Base-by-base conservation (phyloP, 2,113 vertebrate species). In the Polypterus senegalus region DNA sequence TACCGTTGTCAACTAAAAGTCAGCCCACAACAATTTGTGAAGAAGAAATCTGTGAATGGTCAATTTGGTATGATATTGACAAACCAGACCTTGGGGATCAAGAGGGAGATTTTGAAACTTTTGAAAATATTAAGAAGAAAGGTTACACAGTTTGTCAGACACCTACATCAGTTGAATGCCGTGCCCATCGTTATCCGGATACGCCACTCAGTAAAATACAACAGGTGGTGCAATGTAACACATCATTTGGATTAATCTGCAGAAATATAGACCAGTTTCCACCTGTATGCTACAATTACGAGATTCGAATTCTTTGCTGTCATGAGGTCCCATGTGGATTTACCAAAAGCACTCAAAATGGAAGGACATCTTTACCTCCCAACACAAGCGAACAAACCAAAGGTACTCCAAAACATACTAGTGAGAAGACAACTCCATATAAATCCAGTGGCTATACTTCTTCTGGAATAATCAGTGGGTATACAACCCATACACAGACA, bases 291-390 rank as follows among this genome's bases (percentile, higher is more conserved):
- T 58, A 73, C 9, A 75, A 88, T 44, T 88, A 85, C 0, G 63
- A 86, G 64, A 59, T 86, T 7, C 76, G 74, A 10, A 10, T 86
- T 3, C 63, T 46, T 1, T 88, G 86, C 59, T 88, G 86, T 5
- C 66, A 7, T 0, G 74, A 72, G 0, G 1, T 48, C 48, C 71
- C 84, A 4, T 88, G 85, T 27, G 10, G 9, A 9, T 5, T 9
- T 27, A 55, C 54, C 54, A 55, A 3, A 9, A 5, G 10, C 9
- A 27, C 4, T 27, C 54, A 2, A 5, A 10, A 6, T 5, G 43
- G 5, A 10, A 5, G 6, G 10, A 55, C 54, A 5, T 10, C 54
- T 10, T 27, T 5, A 6, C 5, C 5, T 5, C 43, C 54, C 54
- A 55, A 9, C 54, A 55, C 54, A 9, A 55, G 10, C 2, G 5